Evolutionary conservation across 1,140 invertebrate genomes (phyloP).

Genomic region (Drosophila kurseongensis): DNA sequence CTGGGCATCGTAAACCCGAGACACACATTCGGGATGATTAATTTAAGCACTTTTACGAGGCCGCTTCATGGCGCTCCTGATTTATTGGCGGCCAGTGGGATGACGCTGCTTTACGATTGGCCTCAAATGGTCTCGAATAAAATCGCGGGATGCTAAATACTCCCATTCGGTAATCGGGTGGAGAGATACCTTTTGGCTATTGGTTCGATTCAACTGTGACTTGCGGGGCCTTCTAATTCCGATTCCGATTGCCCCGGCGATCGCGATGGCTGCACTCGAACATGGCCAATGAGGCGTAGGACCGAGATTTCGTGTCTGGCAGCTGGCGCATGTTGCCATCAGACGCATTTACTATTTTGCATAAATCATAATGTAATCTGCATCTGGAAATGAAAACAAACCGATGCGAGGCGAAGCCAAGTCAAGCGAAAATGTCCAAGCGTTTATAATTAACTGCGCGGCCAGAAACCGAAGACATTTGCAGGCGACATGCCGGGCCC

Average conservation of each 20-base stretch:
- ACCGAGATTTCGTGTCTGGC: slow-evolving; percentile 34
- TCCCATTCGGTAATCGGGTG: neutral
- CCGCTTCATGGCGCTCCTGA: slow-evolving; percentile 78
- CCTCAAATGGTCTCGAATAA: slow-evolving; percentile 49
- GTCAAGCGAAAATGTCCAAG: slow-evolving; percentile 82
- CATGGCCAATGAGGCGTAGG: slow-evolving; percentile 23
- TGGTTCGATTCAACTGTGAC: slow-evolving; percentile 3
- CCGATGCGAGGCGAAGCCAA: slow-evolving; percentile 32
- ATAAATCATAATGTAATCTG: slow-evolving; percentile 85
- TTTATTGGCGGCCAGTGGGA: slow-evolving; percentile 70
- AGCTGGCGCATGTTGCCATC: slow-evolving; percentile 81
- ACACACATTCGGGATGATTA: slow-evolving; percentile 82
- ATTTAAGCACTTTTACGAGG: slow-evolving; percentile 84
- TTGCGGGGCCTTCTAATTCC: slow-evolving; percentile 13
- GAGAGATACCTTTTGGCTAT: neutral
- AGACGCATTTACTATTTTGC: slow-evolving; percentile 84
- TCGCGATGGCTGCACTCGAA: slow-evolving; percentile 39
- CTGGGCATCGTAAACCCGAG: slow-evolving; percentile 73
- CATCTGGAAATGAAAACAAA: slow-evolving; percentile 83
- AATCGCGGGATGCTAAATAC: slow-evolving; percentile 27
- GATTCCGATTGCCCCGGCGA: slow-evolving; percentile 14
- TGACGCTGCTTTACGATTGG: slow-evolving; percentile 63
- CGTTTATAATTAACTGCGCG: slow-evolving; percentile 84
- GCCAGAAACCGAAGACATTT: slow-evolving; percentile 70
- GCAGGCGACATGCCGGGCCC: slow-evolving; percentile 78